Conservation (phyloP, 2,888 invertebrate species). For the Crossocerus cetratus region DNA sequence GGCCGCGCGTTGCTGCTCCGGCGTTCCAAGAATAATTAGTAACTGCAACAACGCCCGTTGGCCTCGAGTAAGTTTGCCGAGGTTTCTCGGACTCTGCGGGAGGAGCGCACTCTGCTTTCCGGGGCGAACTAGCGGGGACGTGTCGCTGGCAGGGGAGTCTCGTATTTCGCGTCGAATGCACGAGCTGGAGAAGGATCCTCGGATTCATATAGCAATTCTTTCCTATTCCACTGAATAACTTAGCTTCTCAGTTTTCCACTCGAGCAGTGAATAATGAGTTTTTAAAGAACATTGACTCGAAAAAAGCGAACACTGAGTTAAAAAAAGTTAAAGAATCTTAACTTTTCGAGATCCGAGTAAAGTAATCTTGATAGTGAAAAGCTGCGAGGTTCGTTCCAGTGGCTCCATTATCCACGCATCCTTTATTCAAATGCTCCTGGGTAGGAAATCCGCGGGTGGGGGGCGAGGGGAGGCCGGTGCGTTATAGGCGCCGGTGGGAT, state of each 20-base stretch:
- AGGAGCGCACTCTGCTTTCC: constrained; percentile 2
- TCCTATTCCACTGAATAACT: too few relatives aligned
- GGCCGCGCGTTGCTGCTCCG: constrained; percentile 10
- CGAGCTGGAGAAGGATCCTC: too few relatives aligned
- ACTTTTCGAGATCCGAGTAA: too few relatives aligned
- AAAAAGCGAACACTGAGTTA: too few relatives aligned
- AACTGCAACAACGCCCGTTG: constrained; percentile 35
- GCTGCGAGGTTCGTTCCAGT: too few relatives aligned
- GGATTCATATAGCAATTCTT: too few relatives aligned
- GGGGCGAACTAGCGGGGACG: constrained; percentile 24
- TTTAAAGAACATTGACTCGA: too few relatives aligned
- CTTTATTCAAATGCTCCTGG: constrained; percentile 37
- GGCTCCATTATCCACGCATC: constrained; percentile 38
- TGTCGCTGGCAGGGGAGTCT: constrained; percentile 14
- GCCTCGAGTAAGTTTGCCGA: constrained; percentile 34
- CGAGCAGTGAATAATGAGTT: too few relatives aligned
- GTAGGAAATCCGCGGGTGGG: constrained; percentile 22
- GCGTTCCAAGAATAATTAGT: constrained; percentile 58
- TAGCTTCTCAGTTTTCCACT: too few relatives aligned
- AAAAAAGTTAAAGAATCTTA: too few relatives aligned
- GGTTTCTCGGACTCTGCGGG: constrained; percentile 8
- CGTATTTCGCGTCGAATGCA: constrained; percentile 17
- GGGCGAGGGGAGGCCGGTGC: constrained; percentile 3
- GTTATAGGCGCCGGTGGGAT: constrained; percentile 26
- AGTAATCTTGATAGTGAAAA: constrained; percentile 10